Conservation (phyloP, 2,888 invertebrate genomes). For the Chloroclystis v-ata region DNA sequence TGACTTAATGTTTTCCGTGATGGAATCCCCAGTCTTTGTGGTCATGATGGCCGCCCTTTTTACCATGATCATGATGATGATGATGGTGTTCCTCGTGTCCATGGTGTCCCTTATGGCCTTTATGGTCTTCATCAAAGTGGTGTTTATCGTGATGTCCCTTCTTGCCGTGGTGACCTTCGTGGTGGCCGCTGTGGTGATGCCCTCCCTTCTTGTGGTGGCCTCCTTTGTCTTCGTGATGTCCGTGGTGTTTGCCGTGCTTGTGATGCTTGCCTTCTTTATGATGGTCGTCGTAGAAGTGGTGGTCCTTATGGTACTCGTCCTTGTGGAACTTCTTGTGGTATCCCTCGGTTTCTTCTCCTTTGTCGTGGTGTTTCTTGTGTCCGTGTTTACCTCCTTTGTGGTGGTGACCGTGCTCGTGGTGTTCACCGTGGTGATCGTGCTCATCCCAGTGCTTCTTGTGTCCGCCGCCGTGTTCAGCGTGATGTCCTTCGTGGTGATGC, state of each 20-base stretch:
- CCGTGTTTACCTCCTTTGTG: constrained; percentile 70
- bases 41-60: constrained; percentile 68
- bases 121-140: constrained; percentile 64
- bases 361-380: constrained; percentile 67
- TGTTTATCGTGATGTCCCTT: constrained; percentile 70
- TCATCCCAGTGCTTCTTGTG: constrained; percentile 69
- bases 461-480: constrained; percentile 64
- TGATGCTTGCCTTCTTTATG: constrained; percentile 71
- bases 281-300: constrained; percentile 71
- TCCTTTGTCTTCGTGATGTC: constrained; percentile 64
- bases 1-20: constrained; percentile 66
- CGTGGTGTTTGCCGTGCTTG: constrained; percentile 68
- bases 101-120: constrained; percentile 72
- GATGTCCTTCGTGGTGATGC: constrained; percentile 65
- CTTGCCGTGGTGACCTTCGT: constrained; percentile 68
- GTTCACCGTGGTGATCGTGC: constrained; percentile 64
- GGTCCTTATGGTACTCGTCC: constrained; percentile 70
- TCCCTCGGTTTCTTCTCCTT: constrained; percentile 66
- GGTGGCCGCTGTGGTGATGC: constrained; percentile 64
- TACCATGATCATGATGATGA: constrained; percentile 70
- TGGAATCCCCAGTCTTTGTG: constrained; percentile 71
- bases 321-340: constrained; percentile 73
- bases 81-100: constrained; percentile 72
- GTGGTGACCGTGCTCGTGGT: constrained; percentile 69
- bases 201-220: constrained; percentile 72